Evolutionary conservation across 2,797 vertebrate genomes (phyloP), one percentile per base, ranked within the genome.

Genomic region (Muscicapa striata): DNA sequence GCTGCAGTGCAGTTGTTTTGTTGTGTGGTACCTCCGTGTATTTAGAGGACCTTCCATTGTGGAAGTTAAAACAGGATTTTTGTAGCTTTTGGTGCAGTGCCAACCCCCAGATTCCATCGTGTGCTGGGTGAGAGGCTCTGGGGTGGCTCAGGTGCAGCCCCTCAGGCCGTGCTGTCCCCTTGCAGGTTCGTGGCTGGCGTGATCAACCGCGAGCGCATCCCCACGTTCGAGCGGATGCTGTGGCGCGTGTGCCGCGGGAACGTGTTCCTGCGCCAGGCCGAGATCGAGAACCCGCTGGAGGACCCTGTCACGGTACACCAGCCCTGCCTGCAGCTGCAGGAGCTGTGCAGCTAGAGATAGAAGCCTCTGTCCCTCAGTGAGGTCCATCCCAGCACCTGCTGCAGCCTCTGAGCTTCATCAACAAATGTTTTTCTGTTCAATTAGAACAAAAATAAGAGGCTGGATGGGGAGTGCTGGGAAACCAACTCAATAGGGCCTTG

Each of bases 191-290:
- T 99, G 89, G 99, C 99, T 9, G 99, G 99, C 5, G 99, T 99
- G 68, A 99, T 99, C 70, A 98, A 98, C 90, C 98, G 99, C 9
- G 99, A 99, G 95, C 98, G 99, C 17, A 99, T 99, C 91, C 99
- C 99, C 66, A 99, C 98, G 2, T 99, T 99, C 77, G 99, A 99
- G 97, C 98, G 99, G 90, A 99, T 99, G 99, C 95, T 99, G 96
- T 99, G 99, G 99, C 98, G 99, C 57, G 99, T 99, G 95, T 99
- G 99, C 97, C 97, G 99, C 76, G 99, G 99, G 70, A 99, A 99
- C 11, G 99, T 99, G 9, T 99, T 99, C 97, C 98, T 99, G 97
- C 98, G 98, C 27, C 99, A 99, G 96, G 98, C 99, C 3, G 99
- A 99, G 61, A 99, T 99, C 5, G 99, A 99, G 95, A 99, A 99